Percentiles rank a stretch among this genome's conserved stretches.
phyloP scores from a whole-genome alignment of 2,113 vertebrate species.

The Ginglymostoma cirratum region DNA sequence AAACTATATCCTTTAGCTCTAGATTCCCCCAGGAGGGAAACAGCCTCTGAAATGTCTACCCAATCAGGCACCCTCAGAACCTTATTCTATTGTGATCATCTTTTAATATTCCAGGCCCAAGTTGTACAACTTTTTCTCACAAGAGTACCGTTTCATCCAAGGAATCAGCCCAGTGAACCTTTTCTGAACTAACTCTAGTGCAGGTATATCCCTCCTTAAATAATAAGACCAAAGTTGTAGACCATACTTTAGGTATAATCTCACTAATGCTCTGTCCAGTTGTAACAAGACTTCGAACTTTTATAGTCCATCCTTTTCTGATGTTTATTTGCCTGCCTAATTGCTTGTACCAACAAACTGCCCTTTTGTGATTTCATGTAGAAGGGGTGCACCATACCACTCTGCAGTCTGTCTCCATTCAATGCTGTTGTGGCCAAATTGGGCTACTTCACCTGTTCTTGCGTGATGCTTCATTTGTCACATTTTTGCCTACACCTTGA shows the following conservation, averaged over 20 bases:
- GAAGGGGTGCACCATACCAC: background rate
- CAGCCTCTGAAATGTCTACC: background rate
- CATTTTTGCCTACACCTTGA: no score
- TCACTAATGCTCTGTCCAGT: background rate
- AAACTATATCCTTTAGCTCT: background rate
- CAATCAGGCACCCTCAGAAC: background rate
- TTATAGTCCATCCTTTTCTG: background rate
- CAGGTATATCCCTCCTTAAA: no score
- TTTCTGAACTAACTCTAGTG: background rate
- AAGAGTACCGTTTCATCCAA: background rate
- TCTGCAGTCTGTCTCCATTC: background rate
- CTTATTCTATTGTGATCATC: background rate
- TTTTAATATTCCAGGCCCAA: no score
- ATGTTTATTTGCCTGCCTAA: background rate
- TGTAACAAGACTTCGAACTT: background rate
- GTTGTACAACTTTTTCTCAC: background rate
- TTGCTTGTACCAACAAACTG: background rate
- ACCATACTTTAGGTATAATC: background rate
- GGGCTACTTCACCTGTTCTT: background rate
- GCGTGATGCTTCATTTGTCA: no score
- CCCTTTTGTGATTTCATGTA: background rate
- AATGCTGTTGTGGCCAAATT: background rate
- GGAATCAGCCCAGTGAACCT: background rate
- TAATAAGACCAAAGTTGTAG: background rate
- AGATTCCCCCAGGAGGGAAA: background rate